Evolutionary conservation across 2,888 invertebrate genomes (phyloP).

Genomic region (Microdon myrmicae): DNA sequence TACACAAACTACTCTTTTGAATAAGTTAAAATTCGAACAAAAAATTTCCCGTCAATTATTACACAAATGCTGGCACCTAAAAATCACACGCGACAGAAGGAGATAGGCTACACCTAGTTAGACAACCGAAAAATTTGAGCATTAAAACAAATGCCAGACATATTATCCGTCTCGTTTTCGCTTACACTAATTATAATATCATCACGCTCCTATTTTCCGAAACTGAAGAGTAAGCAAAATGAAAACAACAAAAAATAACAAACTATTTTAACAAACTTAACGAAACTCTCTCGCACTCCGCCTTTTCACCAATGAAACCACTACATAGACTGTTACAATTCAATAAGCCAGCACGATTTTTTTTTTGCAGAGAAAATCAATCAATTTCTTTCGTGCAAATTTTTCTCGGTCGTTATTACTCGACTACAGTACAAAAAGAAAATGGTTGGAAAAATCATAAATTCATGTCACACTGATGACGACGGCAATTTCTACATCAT

Average conservation of each 20-base stretch:
- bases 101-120: slow-evolving; percentile 11
- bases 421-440: too few relatives aligned
- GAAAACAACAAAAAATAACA: slow-evolving; percentile 13
- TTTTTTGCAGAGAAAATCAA: slow-evolving; percentile 47
- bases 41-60: slow-evolving; percentile 35
- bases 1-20: too few relatives aligned
- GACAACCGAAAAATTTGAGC: slow-evolving; percentile 3
- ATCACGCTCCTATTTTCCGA: slow-evolving; percentile 22
- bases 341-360: slow-evolving; percentile 23
- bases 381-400: slow-evolving; percentile 44
- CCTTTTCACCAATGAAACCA: slow-evolving; percentile 6
- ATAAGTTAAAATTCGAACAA: slow-evolving; percentile 14
- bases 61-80: slow-evolving; percentile 39
- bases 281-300: slow-evolving; percentile 39
- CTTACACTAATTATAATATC: background rate
- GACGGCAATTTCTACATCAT: too few relatives aligned
- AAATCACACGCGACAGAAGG: slow-evolving; percentile 19
- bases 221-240: background rate
- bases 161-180: slow-evolving; percentile 11
- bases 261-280: too few relatives aligned
- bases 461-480: too few relatives aligned
- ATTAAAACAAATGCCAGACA: slow-evolving; percentile 19
- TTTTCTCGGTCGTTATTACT: too few relatives aligned
- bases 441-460: too few relatives aligned
- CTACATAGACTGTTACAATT: slow-evolving; percentile 26